Evolutionary conservation across 2,797 vertebrate genomes (phyloP).

Genomic region (Poeciliopsis infans): DNA sequence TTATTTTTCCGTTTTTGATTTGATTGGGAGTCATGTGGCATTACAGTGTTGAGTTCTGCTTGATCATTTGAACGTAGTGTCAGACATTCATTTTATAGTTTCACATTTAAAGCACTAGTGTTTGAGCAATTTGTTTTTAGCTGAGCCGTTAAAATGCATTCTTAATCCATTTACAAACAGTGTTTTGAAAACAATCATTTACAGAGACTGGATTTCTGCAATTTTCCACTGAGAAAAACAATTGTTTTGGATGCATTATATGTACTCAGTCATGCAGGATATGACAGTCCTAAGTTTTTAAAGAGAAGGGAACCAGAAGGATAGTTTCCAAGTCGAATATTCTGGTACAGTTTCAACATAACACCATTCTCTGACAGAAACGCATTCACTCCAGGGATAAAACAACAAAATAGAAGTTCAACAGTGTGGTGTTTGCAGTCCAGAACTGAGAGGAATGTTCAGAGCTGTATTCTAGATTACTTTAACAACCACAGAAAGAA

Average conservation of each 20-base stretch:
- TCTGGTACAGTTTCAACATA: background rate
- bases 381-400: background rate
- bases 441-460: background rate
- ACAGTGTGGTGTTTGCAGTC: background rate
- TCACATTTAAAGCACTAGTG: constrained; percentile 29
- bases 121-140: constrained; percentile 9
- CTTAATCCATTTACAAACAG: constrained; percentile 22
- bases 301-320: background rate
- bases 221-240: background rate
- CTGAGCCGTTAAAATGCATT: constrained; percentile 10
- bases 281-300: background rate
- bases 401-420: background rate
- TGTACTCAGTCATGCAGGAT: background rate
- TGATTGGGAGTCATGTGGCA: constrained; percentile 51
- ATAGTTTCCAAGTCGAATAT: background rate
- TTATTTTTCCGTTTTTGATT: constrained; percentile 49
- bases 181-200: constrained; percentile 2
- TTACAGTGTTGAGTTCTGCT: constrained; percentile 25
- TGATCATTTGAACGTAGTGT: constrained; percentile 45
- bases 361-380: background rate
- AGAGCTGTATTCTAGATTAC: background rate
- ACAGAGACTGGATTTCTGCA: constrained; percentile 3
- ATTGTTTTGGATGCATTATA: background rate
- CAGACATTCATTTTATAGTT: constrained; percentile 10
- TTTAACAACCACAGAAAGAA: background rate